phyloP scores from a whole-genome alignment of 2,888 invertebrate species.

The Ariolimax columbianus region DNA sequence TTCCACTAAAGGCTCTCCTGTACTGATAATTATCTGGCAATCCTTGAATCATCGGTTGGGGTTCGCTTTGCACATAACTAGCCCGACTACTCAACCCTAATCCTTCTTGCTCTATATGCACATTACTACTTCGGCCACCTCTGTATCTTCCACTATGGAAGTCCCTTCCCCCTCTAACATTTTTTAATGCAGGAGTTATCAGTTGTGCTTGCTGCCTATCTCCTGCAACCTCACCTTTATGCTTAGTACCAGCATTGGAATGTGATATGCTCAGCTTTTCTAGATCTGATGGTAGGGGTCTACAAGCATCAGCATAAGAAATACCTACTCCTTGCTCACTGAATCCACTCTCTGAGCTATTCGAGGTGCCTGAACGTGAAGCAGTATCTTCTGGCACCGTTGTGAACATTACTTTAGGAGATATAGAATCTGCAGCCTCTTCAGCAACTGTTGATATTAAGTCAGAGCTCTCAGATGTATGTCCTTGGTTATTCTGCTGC shows the following conservation, averaged over 20 bases:
- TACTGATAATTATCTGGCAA: constrained; percentile 24
- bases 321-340: constrained; percentile 59
- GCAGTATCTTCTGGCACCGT: constrained; percentile 56
- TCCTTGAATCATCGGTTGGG: background rate
- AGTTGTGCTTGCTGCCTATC: background rate
- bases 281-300: constrained; percentile 37
- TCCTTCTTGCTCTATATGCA: background rate
- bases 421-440: background rate
- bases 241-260: background rate
- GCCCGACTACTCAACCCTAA: background rate
- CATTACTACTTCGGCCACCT: background rate
- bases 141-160: background rate
- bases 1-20: constrained; percentile 48
- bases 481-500: background rate
- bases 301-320: constrained; percentile 66
- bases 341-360: constrained; percentile 68
- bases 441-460: background rate
- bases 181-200: background rate
- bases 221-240: background rate
- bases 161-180: background rate
- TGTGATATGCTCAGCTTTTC: background rate
- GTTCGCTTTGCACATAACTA: constrained; percentile 24
- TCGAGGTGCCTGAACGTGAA: constrained; percentile 55
- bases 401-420: constrained; percentile 62
- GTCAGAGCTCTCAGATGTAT: background rate